phyloP scores from a whole-genome alignment of 2,797 vertebrate genomes.

The Heteromormyrus szaboi region DNA sequence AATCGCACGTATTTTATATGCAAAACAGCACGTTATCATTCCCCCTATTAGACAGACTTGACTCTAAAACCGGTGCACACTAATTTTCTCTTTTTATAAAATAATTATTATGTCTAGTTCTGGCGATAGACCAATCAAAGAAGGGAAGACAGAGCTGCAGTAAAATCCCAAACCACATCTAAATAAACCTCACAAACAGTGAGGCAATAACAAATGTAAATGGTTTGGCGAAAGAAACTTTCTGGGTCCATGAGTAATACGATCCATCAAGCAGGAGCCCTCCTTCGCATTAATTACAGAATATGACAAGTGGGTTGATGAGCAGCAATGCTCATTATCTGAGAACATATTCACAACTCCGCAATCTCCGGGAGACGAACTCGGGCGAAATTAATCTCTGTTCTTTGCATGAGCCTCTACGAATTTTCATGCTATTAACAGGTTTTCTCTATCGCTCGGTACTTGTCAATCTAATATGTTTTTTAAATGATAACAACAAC shows the following conservation, averaged over 20 bases:
- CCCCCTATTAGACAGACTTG: not conserved
- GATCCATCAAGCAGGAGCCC: slow-evolving; percentile 99
- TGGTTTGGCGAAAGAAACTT: slow-evolving; percentile 99
- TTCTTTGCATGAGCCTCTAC: slow-evolving; percentile 99
- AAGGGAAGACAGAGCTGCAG: slow-evolving; percentile 88
- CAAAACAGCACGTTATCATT: not conserved
- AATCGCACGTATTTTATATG: not conserved
- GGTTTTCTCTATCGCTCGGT: slow-evolving; percentile 99
- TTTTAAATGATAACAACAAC: slow-evolving; percentile 40
- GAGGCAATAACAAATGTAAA: slow-evolving; percentile 99
- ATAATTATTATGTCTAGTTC: not conserved
- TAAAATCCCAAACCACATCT: slow-evolving; percentile 81
- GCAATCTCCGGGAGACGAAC: slow-evolving; percentile 99
- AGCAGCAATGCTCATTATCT: slow-evolving; percentile 99
- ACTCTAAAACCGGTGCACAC: not conserved
- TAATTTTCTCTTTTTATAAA: not conserved
- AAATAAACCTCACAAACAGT: slow-evolving; percentile 99
- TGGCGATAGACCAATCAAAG: not conserved
- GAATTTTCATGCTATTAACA: slow-evolving; percentile 99
- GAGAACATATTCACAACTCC: slow-evolving; percentile 99
- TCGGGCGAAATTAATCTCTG: slow-evolving; percentile 99
- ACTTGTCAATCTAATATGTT: slow-evolving; percentile 98
- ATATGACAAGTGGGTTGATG: slow-evolving; percentile 99
- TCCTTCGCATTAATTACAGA: slow-evolving; percentile 99
- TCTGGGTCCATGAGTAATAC: slow-evolving; percentile 99